Evolutionary conservation across 2,888 invertebrate species (phyloP), one percentile per base, ranked within the genome.

Genomic region (Uloborus plumipes): DNA sequence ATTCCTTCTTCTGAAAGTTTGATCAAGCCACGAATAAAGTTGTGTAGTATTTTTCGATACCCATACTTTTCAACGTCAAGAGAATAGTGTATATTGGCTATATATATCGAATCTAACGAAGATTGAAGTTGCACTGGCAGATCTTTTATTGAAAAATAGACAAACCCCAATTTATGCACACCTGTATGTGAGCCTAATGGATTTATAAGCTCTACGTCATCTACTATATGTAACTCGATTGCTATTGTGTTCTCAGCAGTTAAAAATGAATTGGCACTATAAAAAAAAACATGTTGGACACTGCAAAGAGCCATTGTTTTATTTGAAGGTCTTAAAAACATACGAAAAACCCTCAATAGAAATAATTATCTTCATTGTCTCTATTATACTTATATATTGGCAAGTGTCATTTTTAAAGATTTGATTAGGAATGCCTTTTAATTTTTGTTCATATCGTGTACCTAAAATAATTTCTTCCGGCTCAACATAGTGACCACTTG

Each of bases 131-230:
- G 22, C 18, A 26, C 26, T 26, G 26, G 26, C 4, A 26, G 4
- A 26, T 26, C 26, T 26, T 26, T 26, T 26, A 26, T 69, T 16
- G 69, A 26, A 49, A 69, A 69, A 69, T 69, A 55, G 7, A 50
- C 53, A 69, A 69, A 69, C 53, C 69, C 55, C n/a, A 69, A 53
- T n/a, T 69, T 69, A 51, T 69, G 69, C n/a, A 69, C 26, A 18
- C 69, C 69, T 26, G 69, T 69, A 53, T 69, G 69, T 14, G 53
- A 51, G 15, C 51, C 69, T 11, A 69, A 31, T 14, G 55, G 26
- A 53, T 69, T 69, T 13, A 51, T 53, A 20, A 69, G 18, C 22
- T 69, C 69, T 13, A 69, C 51, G 22, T 69, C 69, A 69, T 69
- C 69, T 47, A 69, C 69, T 47, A 69, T 69, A 22, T 53, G 51